Percentiles rank a stretch among this genome's conserved stretches.
phyloP scores from a whole-genome alignment of 2,888 invertebrate species.

The Eristalinus aeneus region DNA sequence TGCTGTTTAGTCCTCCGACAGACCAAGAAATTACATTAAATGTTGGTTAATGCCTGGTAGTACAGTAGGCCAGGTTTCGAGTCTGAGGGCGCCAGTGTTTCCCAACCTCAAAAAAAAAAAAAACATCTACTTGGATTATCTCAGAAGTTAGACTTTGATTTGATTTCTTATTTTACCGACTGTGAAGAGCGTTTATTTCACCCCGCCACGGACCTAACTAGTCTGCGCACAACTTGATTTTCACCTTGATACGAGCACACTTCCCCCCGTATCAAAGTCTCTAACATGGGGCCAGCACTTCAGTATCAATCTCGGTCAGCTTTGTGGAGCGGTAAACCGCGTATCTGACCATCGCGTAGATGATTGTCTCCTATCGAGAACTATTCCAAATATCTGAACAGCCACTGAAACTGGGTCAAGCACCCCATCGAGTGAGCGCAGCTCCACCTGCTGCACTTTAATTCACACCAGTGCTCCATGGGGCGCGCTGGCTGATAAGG shows the following conservation, averaged over 20 bases:
- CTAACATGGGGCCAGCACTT: background rate
- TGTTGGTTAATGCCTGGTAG: no score
- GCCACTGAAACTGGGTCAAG: constrained; percentile 22
- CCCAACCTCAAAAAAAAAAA: no score
- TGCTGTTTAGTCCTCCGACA: no score
- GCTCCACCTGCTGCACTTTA: constrained; percentile 19
- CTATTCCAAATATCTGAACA: constrained; percentile 41
- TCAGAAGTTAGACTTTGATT: no score
- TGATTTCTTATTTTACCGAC: background rate
- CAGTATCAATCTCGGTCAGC: constrained; percentile 45
- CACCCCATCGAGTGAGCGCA: constrained; percentile 17
- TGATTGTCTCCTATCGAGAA: constrained; percentile 41
- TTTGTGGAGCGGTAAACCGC: background rate
- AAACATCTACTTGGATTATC: no score
- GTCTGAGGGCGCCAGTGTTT: no score
- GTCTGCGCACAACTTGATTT: no score
- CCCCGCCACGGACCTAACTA: no score
- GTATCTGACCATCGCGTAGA: constrained; percentile 17
- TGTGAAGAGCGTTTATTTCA: background rate
- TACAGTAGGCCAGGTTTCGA: no score
- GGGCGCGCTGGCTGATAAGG: constrained; percentile 21
- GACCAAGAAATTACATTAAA: no score
- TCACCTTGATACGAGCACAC: background rate
- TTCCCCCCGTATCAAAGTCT: background rate
- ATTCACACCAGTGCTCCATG: background rate